Percentiles rank a stretch among this genome's conserved stretches.
These are phyloP conservation scores for Spilosoma lubricipeda DNA, from an alignment of 2,888 invertebrate species.

Conservation along the genomic window DNA sequence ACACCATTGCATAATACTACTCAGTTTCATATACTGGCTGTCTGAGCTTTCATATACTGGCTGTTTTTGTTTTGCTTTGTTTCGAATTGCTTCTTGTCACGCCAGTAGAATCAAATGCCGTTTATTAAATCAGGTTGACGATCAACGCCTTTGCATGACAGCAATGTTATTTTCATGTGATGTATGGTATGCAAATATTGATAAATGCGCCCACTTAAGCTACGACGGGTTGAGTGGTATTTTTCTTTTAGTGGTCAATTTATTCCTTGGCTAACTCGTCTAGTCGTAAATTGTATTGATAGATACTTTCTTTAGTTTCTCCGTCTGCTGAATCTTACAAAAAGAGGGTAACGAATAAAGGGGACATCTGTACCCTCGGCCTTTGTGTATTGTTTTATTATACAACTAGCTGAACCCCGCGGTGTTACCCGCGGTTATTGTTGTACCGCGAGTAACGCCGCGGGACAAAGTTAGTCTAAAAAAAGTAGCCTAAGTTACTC, in stretches of 20 bases:
- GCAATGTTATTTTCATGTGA: background rate
- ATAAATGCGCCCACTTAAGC: slow-evolving; percentile 12
- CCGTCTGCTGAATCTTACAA: slow-evolving; percentile 11
- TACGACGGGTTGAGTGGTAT: background rate
- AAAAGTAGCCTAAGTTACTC: no score
- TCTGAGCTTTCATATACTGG: slow-evolving; percentile 17
- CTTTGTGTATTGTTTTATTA: background rate
- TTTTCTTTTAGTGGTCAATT: slow-evolving; percentile 27
- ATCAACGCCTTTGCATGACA: background rate
- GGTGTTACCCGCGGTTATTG: no score
- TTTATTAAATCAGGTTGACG: slow-evolving; percentile 11
- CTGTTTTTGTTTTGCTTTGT: slow-evolving; percentile 11
- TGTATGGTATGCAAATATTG: slow-evolving; percentile 15
- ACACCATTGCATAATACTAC: slow-evolving; percentile 17
- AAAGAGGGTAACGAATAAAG: slow-evolving; percentile 14
- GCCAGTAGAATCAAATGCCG: slow-evolving; percentile 10
- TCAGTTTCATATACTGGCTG: slow-evolving; percentile 14
- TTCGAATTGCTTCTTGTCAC: slow-evolving; percentile 16
- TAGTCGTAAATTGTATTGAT: slow-evolving; percentile 27
- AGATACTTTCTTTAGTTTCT: slow-evolving; percentile 13
- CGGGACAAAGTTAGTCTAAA: no score
- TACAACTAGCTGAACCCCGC: no score
- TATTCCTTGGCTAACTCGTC: slow-evolving; percentile 14
- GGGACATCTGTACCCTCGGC: background rate
- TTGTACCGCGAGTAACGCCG: no score